phyloP scores from a whole-genome alignment of 92 coral and sea anemone species.

The Parazoanthus atlanticus region DNA sequence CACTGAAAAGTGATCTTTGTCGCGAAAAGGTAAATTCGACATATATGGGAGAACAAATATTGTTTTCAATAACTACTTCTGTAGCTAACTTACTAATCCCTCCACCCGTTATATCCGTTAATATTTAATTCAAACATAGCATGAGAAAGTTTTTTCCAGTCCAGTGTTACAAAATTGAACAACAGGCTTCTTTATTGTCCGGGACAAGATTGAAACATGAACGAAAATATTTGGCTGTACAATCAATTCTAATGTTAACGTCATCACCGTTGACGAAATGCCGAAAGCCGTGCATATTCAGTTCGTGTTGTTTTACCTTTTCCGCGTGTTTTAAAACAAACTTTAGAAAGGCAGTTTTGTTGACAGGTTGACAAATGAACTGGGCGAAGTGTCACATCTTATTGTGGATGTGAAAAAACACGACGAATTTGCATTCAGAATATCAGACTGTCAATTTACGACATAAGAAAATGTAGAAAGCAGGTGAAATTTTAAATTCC shows the following conservation, averaged over 20 bases:
- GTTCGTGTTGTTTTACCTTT: background rate
- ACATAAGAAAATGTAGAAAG: background rate
- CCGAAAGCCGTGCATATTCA: background rate
- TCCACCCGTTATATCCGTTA: background rate
- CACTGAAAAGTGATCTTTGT: constrained; percentile 1
- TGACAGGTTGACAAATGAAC: background rate
- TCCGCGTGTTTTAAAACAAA: background rate
- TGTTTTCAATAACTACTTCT: background rate
- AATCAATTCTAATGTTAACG: background rate
- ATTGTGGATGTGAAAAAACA: background rate
- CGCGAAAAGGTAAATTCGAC: background rate
- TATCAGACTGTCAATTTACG: background rate
- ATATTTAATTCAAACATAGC: constrained; percentile 17
- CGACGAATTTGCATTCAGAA: background rate
- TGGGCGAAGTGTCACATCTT: background rate
- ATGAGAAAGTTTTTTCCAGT: background rate
- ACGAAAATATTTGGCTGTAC: background rate
- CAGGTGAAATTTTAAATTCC: background rate
- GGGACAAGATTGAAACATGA: background rate
- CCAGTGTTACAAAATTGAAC: background rate
- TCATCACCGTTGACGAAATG: background rate
- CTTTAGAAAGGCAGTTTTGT: background rate
- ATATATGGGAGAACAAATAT: background rate
- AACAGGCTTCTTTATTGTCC: background rate
- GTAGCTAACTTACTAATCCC: background rate